Base-by-base conservation (phyloP, 2,888 invertebrate species). In the Herminia tarsipennalis region DNA sequence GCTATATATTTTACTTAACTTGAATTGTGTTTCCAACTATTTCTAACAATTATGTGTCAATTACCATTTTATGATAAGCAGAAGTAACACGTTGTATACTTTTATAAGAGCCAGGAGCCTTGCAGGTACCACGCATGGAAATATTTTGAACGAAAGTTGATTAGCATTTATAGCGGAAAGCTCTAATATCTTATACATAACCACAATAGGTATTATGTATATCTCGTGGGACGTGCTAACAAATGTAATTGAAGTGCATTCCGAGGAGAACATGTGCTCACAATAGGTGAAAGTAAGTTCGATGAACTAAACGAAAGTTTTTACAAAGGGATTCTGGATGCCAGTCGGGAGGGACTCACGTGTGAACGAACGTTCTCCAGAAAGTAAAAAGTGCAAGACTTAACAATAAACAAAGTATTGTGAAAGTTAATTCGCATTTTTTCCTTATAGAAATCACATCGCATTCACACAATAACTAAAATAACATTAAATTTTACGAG, bases 221-320 rank as follows among this genome's bases (percentile, higher is more conserved):
- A 70, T 67, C 61, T 65, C 70, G 71, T 77, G 76, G 76, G 78
- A 77, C 73, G 74, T 80, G 80, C 75, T 77, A 78, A 82, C 79
- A 78, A 83, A 81, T 81, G 78, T 81, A 86, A 83, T 84, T 79
- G 78, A 78, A 79, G 80, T 82, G 83, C 88, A 88, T 90, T 89
- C 88, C 89, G 68, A 75, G 69, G 86, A 83, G 83, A 84, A 73
- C 73, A 76, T 75, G 76, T 83, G 70, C 78, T 73, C 63, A 88
- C 85, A 88, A 83, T 84, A 78, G 87, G 89, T 84, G 90, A 91
- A 90, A 90, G 90, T 89, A 76, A 85, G 90, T 90, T 91, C 90
- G 86, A 88, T 86, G 90, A 90, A 89, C 90, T 63, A 89, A 87
- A 86, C 74, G 86, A 89, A 88, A 89, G 88, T 85, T 80, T 79